Percentiles rank a stretch among this genome's conserved stretches.
phyloP scores from a whole-genome alignment of 2,113 vertebrate species.

The Gallinago paraguaiae region DNA sequence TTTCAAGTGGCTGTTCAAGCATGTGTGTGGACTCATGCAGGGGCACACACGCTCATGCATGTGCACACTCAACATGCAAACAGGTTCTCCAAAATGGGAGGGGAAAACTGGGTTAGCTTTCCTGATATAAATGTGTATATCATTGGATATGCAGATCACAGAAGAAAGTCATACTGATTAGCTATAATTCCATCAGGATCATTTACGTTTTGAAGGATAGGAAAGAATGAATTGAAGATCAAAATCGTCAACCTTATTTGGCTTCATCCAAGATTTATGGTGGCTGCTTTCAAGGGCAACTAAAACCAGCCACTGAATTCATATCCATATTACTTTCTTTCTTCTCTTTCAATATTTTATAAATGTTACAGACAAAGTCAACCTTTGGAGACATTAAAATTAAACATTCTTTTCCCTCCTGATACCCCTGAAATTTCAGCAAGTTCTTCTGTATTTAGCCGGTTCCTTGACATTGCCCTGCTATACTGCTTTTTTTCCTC shows the following conservation, averaged over 20 bases:
- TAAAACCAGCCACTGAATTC: conserved; percentile 57
- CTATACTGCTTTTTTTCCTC: neutral
- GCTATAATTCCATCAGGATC: conserved; percentile 69
- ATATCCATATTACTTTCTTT: conserved; percentile 49
- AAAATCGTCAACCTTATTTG: conserved; percentile 72
- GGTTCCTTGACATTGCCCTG: neutral
- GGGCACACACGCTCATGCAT: fast-evolving
- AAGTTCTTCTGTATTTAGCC: conserved; percentile 40
- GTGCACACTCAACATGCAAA: neutral
- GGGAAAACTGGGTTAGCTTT: neutral
- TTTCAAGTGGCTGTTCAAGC: neutral
- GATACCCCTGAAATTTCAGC: neutral
- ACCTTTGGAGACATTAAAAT: conserved; percentile 63
- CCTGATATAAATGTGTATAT: neutral
- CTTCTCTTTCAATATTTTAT: conserved; percentile 75
- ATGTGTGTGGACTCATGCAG: neutral
- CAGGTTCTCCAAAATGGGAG: fast-evolving
- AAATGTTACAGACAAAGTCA: conserved; percentile 68
- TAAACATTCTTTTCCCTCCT: conserved; percentile 19
- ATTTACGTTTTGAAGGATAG: conserved; percentile 70
- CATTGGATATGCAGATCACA: conserved; percentile 56
- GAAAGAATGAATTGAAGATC: conserved; percentile 74
- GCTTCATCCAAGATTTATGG: conserved; percentile 77
- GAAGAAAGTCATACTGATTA: conserved; percentile 60
- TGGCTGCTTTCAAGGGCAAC: conserved; percentile 69